A percentile compares a stretch with the other conserved stretches of the same genome.
phyloP scores from a whole-genome alignment of 35 echinoderm and acorn worm species.

The Stichopus chloronotus region DNA sequence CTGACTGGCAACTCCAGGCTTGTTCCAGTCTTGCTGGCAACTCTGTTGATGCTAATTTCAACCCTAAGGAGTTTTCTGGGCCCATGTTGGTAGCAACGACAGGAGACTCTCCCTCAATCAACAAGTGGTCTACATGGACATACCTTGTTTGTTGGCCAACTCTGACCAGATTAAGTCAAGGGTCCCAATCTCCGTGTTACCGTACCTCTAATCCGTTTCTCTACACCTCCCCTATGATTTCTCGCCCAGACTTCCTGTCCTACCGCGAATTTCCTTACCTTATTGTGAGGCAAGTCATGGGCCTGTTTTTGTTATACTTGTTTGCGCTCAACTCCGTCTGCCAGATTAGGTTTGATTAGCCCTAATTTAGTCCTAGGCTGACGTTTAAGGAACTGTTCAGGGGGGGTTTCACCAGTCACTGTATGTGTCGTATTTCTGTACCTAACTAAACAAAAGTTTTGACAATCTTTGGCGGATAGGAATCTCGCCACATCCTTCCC shows the following conservation, averaged over 20 bases:
- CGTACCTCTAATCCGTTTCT: not conserved
- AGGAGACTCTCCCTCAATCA: not conserved
- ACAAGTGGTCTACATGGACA: conserved; percentile 13
- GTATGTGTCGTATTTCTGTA: conserved; percentile 45
- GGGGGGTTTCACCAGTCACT: not conserved
- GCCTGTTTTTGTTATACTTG: not conserved
- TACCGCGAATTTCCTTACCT: not conserved
- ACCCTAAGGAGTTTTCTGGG: no score
- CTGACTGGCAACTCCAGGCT: no score
- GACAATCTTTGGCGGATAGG: conserved; percentile 2
- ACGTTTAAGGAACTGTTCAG: conserved; percentile 37
- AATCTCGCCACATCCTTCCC: not conserved
- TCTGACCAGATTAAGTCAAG: conserved; percentile 5
- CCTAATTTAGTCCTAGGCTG: not conserved
- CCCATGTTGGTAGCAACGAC: no score
- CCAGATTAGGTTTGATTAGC: conserved; percentile 32
- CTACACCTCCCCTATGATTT: not conserved
- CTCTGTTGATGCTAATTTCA: no score
- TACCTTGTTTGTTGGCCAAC: conserved; percentile 4
- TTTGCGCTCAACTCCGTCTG: not conserved
- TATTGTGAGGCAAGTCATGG: not conserved
- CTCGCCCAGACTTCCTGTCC: not conserved
- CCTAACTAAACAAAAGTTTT: not conserved
- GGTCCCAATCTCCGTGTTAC: not conserved
- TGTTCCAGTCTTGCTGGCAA: no score